Evolutionary conservation across 2,797 vertebrate genomes (phyloP).

Genomic region (Myotis planiceps): DNA sequence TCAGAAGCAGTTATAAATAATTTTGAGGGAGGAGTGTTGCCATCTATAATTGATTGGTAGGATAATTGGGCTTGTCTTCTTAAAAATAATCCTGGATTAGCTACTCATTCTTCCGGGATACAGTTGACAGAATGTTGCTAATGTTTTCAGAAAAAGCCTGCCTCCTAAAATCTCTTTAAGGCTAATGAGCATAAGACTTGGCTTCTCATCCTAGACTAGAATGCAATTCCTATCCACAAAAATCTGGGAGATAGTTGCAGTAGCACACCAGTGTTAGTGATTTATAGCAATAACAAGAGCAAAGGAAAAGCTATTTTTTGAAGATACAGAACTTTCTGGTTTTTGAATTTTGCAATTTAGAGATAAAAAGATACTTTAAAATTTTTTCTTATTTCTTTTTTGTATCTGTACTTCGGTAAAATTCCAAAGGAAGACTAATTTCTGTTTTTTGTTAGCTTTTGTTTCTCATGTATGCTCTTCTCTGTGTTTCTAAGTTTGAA

Average conservation of each 20-base stretch:
- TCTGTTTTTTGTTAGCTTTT: not conserved
- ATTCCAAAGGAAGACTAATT: not conserved
- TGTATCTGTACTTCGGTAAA: not conserved
- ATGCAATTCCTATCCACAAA: not conserved
- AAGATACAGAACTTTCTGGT: not conserved
- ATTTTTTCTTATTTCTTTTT: not conserved
- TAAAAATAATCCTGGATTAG: not conserved
- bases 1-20: not conserved
- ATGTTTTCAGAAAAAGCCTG: not conserved
- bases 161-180: not conserved
- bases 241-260: not conserved
- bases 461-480: not conserved
- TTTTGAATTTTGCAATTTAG: conserved; percentile 3
- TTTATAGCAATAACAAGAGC: not conserved
- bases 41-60: not conserved
- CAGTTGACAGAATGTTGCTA: not conserved
- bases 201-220: not conserved
- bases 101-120: not conserved
- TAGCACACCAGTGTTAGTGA: not conserved
- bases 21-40: not conserved
- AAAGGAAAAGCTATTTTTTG: not conserved
- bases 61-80: not conserved
- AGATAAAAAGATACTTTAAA: not conserved
- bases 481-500: not conserved
- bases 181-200: not conserved